phyloP scores from a whole-genome alignment of 2,888 invertebrate genomes.

The Abrostola tripartita region DNA sequence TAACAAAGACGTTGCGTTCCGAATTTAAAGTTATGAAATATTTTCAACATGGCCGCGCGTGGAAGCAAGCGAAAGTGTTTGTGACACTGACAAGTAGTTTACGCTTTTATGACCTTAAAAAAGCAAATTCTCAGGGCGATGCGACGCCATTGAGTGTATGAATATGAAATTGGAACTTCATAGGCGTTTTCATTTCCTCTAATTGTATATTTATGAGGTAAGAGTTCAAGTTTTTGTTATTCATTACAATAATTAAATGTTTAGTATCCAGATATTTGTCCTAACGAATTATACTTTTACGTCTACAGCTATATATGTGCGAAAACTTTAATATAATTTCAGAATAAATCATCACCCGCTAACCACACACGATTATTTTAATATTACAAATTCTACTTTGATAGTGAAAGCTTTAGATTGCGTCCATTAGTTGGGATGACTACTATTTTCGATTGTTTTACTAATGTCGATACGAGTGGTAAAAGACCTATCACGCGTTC shows the following conservation, averaged over 20 bases:
- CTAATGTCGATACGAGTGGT: background rate
- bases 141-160: conserved; percentile 40
- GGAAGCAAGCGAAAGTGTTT: conserved; percentile 68
- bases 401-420: conserved; percentile 32
- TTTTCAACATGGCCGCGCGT: conserved; percentile 46
- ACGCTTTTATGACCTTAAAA: conserved; percentile 70
- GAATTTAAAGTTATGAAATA: conserved; percentile 52
- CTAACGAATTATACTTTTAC: conserved; percentile 11
- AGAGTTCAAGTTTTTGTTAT: conserved; percentile 28
- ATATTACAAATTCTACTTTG: conserved; percentile 24
- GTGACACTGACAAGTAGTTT: conserved; percentile 63
- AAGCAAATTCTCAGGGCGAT: conserved; percentile 19
- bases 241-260: conserved; percentile 17
- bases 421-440: conserved; percentile 40
- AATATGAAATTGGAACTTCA: conserved; percentile 27
- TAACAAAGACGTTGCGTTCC: conserved; percentile 59
- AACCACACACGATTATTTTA: conserved; percentile 22
- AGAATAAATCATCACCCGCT: conserved; percentile 26
- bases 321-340: too few species aligned
- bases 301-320: too few species aligned
- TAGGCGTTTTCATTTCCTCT: conserved; percentile 24
- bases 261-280: conserved; percentile 6
- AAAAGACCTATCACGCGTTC: conserved; percentile 1
- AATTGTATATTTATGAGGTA: conserved; percentile 35
- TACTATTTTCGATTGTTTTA: conserved; percentile 23